phyloP scores from a whole-genome alignment of 1,140 invertebrate species.

The Brachionus manjavacas region DNA sequence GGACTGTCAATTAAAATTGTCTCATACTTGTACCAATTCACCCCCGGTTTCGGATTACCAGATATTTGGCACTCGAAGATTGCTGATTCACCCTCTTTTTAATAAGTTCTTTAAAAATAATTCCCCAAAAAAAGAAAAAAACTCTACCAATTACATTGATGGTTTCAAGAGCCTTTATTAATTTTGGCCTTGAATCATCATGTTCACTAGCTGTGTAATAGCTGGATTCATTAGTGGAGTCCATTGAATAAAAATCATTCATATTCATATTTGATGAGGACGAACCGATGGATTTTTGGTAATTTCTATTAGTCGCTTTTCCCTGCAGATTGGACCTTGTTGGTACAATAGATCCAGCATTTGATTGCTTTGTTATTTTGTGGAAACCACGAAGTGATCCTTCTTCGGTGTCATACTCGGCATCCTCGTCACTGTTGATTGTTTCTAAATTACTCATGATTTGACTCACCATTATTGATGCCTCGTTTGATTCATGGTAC shows the following conservation, averaged over 20 bases:
- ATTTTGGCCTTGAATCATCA: constrained; percentile 11
- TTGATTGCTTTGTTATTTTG: not conserved
- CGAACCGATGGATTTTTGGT: not conserved
- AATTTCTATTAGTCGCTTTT: no score
- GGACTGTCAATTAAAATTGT: not conserved
- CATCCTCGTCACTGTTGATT: not conserved
- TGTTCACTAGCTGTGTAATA: constrained; percentile 42
- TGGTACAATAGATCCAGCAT: not conserved
- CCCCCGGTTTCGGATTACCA: not conserved
- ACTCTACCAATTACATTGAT: not conserved
- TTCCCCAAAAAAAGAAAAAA: not conserved
- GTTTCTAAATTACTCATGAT: not conserved
- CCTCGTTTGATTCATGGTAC: not conserved
- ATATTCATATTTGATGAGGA: not conserved
- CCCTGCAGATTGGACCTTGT: not conserved
- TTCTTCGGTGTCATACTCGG: not conserved
- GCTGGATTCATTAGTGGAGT: constrained; percentile 13
- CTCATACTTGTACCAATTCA: constrained; percentile 34
- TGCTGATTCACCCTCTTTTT: constrained; percentile 29
- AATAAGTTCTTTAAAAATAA: not conserved
- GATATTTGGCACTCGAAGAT: constrained; percentile 4
- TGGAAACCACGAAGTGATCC: not conserved
- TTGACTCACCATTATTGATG: not conserved
- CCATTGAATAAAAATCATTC: constrained; percentile 35
- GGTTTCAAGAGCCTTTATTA: not conserved